A percentile compares a stretch with the other conserved stretches of the same genome.
These are phyloP conservation scores for Plutella xylostella DNA, from an alignment of 2,888 invertebrate species.

Conservation along the genomic window DNA sequence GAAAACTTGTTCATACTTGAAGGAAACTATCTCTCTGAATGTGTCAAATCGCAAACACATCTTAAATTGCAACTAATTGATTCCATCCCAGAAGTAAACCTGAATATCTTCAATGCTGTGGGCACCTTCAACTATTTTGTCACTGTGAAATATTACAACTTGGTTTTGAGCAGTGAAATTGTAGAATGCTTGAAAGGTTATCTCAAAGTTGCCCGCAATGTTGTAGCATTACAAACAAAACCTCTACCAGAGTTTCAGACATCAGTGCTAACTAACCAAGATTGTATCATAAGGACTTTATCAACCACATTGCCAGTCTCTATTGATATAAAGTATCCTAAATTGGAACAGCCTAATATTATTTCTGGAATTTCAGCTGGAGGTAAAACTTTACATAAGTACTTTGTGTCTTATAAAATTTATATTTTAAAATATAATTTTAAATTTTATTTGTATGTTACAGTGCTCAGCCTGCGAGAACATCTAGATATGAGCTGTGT, in stretches of 20 bases:
- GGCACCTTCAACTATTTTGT: slow-evolving; percentile 36
- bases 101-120: slow-evolving; percentile 36
- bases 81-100: slow-evolving; percentile 33
- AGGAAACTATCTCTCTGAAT: slow-evolving; percentile 47
- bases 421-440: too few relatives aligned
- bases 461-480: slow-evolving; percentile 48
- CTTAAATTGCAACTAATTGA: slow-evolving; percentile 32
- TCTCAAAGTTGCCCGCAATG: slow-evolving; percentile 31
- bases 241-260: slow-evolving; percentile 50
- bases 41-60: slow-evolving; percentile 28
- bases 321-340: slow-evolving; percentile 28
- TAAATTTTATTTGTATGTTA: slow-evolving; percentile 24
- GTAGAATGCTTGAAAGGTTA: slow-evolving; percentile 39
- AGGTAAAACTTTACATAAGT: too few relatives aligned
- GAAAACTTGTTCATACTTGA: slow-evolving; percentile 46
- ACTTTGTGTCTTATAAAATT: too few relatives aligned
- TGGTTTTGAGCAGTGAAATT: slow-evolving; percentile 47
- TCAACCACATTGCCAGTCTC: slow-evolving; percentile 25
- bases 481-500: slow-evolving; percentile 34
- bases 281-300: slow-evolving; percentile 39
- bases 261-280: slow-evolving; percentile 22
- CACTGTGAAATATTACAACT: slow-evolving; percentile 42
- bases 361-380: slow-evolving; percentile 57
- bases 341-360: slow-evolving; percentile 60
- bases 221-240: slow-evolving; percentile 43